Evolutionary conservation across 1,140 invertebrate species (phyloP).

Genomic region (Hetaerina americana): DNA sequence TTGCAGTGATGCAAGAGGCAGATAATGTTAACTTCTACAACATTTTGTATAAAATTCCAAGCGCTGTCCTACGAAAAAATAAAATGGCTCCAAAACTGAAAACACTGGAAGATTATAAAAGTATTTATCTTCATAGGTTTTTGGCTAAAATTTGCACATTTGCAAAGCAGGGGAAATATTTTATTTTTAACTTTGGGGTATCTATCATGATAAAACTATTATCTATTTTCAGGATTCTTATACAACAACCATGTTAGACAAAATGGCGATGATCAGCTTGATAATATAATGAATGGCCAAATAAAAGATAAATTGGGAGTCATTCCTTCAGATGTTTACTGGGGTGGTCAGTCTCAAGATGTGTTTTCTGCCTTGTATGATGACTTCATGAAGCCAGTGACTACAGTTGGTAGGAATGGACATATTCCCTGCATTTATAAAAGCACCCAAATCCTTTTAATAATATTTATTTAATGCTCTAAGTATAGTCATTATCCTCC

Average conservation of each 20-base stretch:
- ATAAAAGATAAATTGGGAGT: constrained; percentile 45
- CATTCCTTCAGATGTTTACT: constrained; percentile 44
- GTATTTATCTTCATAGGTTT: too few species aligned
- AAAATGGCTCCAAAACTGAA: neutral
- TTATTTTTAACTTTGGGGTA: too few species aligned
- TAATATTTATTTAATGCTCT: constrained; percentile 7
- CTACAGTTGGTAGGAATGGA: constrained; percentile 40
- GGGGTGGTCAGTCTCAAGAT: constrained; percentile 39
- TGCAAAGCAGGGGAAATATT: too few species aligned
- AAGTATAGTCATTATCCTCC: neutral
- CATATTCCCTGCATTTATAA: constrained; percentile 9
- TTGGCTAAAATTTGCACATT: too few species aligned
- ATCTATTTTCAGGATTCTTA: constrained; percentile 1
- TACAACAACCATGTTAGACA: constrained; percentile 15
- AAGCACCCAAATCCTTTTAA: neutral
- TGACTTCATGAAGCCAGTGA: constrained; percentile 80
- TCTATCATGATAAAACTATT: too few species aligned
- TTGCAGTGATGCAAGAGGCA: constrained; percentile 37
- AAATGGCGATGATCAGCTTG: constrained; percentile 27
- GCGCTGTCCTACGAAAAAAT: neutral
- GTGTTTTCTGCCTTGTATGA: constrained; percentile 48
- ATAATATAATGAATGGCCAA: constrained; percentile 52
- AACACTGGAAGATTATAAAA: constrained; percentile 23
- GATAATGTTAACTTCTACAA: constrained; percentile 67
- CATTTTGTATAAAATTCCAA: constrained; percentile 41